phyloP scores from a whole-genome alignment of 2,797 vertebrate species.

The Tangara arthus region DNA sequence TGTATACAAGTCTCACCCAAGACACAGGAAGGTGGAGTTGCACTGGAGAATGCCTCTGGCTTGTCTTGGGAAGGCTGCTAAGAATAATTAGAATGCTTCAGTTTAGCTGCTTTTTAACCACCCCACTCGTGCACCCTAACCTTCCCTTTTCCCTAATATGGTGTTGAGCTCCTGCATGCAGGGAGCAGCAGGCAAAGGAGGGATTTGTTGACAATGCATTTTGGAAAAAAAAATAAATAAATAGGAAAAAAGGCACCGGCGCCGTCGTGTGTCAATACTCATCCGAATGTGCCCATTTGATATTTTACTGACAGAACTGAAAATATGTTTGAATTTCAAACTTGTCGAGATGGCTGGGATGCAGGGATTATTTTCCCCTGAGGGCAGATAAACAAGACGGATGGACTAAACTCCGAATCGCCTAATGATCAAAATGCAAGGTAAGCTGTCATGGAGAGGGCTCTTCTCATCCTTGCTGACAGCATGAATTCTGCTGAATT shows the following conservation, averaged over 20 bases:
- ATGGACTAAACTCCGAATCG: constrained; percentile 57
- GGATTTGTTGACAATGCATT: constrained; percentile 28
- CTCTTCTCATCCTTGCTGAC: constrained; percentile 60
- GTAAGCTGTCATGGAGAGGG: constrained; percentile 57
- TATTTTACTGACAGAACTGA: constrained; percentile 65
- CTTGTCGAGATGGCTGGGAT: constrained; percentile 59
- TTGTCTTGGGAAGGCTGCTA: constrained; percentile 1
- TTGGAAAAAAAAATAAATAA: too few species aligned
- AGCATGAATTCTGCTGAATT: constrained; percentile 53
- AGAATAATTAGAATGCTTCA: constrained; percentile 1
- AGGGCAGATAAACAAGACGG: constrained; percentile 71
- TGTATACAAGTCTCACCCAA: constrained; percentile 5
- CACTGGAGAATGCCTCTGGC: background rate
- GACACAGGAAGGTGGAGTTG: background rate
- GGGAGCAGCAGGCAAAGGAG: background rate
- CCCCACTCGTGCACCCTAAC: background rate
- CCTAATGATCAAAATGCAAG: constrained; percentile 71
- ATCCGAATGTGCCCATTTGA: constrained; percentile 56
- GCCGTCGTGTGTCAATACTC: constrained; percentile 44
- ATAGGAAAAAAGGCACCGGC: background rate
- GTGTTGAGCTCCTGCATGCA: background rate
- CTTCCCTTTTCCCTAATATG: background rate
- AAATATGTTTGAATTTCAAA: constrained; percentile 71
- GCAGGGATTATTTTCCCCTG: constrained; percentile 65
- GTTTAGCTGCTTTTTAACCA: constrained; percentile 17